phyloP scores from a whole-genome alignment of 2,797 vertebrate genomes.

The Chaunax sp. region DNA sequence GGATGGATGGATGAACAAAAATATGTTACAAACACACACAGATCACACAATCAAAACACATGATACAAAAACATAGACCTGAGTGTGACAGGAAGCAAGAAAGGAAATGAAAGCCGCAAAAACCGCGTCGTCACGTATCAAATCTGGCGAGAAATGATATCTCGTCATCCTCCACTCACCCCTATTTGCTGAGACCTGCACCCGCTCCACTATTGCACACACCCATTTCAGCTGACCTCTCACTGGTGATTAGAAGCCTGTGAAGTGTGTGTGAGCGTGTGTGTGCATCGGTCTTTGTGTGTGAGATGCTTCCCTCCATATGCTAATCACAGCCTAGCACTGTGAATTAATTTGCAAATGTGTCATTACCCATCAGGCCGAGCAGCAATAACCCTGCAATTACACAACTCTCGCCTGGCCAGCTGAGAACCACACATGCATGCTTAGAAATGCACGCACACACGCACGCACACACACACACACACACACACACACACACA shows the following conservation, averaged over 20 bases:
- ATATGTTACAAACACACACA: not conserved
- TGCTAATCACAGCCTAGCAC: slow-evolving; percentile 90
- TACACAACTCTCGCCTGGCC: slow-evolving; percentile 89
- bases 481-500: slow-evolving; percentile 51
- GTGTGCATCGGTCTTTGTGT: slow-evolving; percentile 59
- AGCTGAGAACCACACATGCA: slow-evolving; percentile 80
- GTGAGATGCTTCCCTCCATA: slow-evolving; percentile 87
- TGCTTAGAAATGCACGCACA: slow-evolving; percentile 35
- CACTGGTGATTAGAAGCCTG: slow-evolving; percentile 71
- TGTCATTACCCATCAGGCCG: slow-evolving; percentile 98
- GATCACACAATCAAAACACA: not conserved
- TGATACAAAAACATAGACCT: too few relatives aligned
- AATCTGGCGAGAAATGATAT: slow-evolving; percentile 57
- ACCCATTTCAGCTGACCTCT: slow-evolving; percentile 76
- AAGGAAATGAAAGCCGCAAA: too few relatives aligned
- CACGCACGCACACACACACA: slow-evolving; percentile 34
- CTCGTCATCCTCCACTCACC: slow-evolving; percentile 69
- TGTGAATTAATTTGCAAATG: slow-evolving; percentile 99
- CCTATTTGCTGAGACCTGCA: slow-evolving; percentile 64
- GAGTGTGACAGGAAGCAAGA: too few relatives aligned
- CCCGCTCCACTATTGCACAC: slow-evolving; percentile 60
- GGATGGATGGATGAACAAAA: not conserved
- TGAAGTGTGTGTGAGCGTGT: slow-evolving; percentile 59
- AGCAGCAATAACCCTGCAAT: slow-evolving; percentile 97
- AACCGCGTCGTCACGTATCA: slow-evolving; percentile 26